Evolutionary conservation across 2,888 invertebrate genomes (phyloP).

Genomic region (Epinotia ramella): DNA sequence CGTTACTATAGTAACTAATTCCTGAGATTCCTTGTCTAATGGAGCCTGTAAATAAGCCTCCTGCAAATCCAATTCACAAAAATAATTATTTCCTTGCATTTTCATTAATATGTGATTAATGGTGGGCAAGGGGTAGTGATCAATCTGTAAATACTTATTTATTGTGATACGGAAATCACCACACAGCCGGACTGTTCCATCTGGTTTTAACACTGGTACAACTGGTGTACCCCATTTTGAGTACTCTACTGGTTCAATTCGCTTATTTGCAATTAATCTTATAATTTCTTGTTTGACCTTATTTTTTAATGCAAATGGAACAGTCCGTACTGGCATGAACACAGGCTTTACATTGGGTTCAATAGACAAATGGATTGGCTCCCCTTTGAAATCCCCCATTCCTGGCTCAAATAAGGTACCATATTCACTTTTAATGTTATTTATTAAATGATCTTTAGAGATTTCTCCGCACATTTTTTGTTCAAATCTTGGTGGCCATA

Average conservation of each 20-base stretch:
- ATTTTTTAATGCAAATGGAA: constrained; percentile 39
- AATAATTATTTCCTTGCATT: constrained; percentile 27
- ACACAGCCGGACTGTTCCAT: constrained; percentile 38
- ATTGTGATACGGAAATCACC: constrained; percentile 38
- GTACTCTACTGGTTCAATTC: constrained; percentile 13
- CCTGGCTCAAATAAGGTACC: neutral
- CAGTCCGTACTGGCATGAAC: constrained; percentile 31
- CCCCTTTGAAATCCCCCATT: constrained; percentile 33
- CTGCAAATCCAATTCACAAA: constrained; percentile 35
- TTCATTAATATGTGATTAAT: constrained; percentile 34
- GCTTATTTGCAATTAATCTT: no score
- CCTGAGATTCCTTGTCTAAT: constrained; percentile 39
- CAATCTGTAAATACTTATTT: constrained; percentile 37
- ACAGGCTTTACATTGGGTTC: constrained; percentile 7
- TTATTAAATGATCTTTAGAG: constrained; percentile 6
- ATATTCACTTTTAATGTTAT: neutral
- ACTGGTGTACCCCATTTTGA: constrained; percentile 33
- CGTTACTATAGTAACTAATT: constrained; percentile 35
- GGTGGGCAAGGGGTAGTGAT: constrained; percentile 34
- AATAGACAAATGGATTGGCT: constrained; percentile 23
- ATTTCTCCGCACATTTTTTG: neutral
- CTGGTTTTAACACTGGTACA: constrained; percentile 32
- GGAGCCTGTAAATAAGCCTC: constrained; percentile 44
- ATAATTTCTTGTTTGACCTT: constrained; percentile 30
- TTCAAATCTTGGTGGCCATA: constrained; percentile 24